Conservation (phyloP, 1,140 invertebrate genomes). For the Zophobas atratus region DNA sequence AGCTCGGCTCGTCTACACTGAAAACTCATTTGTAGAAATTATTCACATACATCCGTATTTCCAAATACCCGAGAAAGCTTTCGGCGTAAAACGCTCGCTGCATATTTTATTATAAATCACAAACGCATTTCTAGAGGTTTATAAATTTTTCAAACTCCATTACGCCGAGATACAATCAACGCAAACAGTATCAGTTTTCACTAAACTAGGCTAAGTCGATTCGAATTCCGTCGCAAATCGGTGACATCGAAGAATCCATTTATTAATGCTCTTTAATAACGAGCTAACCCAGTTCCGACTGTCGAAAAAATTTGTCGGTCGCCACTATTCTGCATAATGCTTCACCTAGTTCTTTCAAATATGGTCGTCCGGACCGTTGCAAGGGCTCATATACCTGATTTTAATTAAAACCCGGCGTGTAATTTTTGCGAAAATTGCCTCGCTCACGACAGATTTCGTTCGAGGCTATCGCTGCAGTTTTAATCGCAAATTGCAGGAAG, state of each 20-base stretch:
- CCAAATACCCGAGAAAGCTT: neutral
- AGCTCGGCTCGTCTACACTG: neutral
- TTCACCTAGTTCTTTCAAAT: neutral
- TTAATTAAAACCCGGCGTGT: neutral
- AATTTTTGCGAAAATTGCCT: conserved; percentile 14
- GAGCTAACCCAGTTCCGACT: neutral
- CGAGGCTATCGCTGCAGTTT: conserved; percentile 16
- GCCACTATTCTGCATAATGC: neutral
- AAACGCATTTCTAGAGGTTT: neutral
- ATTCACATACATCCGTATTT: neutral
- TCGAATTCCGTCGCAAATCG: neutral
- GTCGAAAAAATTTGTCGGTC: neutral
- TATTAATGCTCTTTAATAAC: conserved; percentile 1
- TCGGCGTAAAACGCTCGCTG: neutral
- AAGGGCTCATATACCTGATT: neutral
- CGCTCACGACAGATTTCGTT: conserved; percentile 28
- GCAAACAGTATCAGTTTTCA: neutral
- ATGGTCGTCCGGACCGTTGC: neutral
- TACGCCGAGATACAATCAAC: neutral
- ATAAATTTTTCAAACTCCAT: neutral
- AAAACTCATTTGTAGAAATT: neutral
- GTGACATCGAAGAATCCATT: neutral
- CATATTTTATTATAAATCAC: neutral
- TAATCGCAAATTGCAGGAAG: conserved; percentile 33
- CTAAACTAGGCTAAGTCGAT: neutral